Percentiles rank a stretch among this genome's conserved stretches.
phyloP scores from a whole-genome alignment of 2,797 vertebrate genomes.

The Rhinoraja longicauda region DNA sequence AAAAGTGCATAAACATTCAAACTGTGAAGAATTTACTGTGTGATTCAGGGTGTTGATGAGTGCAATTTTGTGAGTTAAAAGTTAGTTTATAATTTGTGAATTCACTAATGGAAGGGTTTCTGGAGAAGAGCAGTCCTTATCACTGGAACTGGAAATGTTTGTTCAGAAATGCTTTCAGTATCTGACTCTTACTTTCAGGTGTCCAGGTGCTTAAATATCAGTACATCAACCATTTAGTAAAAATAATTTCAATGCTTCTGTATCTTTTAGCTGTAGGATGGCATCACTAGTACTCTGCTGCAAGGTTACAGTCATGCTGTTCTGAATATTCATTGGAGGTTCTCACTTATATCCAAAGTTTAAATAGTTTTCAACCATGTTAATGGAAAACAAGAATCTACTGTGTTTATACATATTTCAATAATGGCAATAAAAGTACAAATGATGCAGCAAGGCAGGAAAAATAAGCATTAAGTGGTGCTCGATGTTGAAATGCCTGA shows the following conservation, averaged over 20 bases:
- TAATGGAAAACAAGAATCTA: background rate
- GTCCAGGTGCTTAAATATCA: background rate
- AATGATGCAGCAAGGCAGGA: background rate
- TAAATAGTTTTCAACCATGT: background rate
- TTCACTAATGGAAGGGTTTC: background rate
- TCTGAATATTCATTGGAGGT: slow-evolving; percentile 15
- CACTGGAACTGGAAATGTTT: background rate
- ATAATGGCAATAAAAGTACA: background rate
- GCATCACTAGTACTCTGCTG: background rate
- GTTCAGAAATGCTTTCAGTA: background rate
- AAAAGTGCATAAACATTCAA: background rate
- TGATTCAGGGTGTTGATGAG: background rate
- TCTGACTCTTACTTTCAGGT: background rate
- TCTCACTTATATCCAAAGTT: background rate
- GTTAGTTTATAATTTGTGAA: background rate
- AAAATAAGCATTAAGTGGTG: too few relatives aligned
- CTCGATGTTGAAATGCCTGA: background rate
- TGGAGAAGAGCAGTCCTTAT: background rate
- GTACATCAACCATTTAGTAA: background rate
- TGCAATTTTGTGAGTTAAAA: background rate
- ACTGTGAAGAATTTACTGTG: background rate
- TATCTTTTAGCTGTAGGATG: background rate
- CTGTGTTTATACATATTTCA: background rate
- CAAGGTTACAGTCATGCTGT: background rate
- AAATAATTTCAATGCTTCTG: background rate